Percentiles rank a stretch among this genome's conserved stretches.
phyloP scores from a whole-genome alignment of 2,888 invertebrate genomes.

The Acanthopleura granulata region DNA sequence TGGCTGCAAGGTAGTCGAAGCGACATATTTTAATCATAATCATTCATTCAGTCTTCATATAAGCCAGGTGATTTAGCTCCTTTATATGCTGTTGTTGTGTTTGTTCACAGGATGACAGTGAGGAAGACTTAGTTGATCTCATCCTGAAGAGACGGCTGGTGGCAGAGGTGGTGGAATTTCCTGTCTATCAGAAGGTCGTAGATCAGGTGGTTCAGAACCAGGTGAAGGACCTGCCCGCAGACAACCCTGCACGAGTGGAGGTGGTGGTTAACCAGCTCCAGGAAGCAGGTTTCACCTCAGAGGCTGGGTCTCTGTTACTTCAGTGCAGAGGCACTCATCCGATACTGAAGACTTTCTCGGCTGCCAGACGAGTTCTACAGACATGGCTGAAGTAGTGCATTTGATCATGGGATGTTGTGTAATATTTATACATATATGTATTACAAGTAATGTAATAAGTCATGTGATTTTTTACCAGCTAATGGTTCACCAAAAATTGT shows the following conservation, averaged over 20 bases:
- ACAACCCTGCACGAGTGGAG: conserved; percentile 29
- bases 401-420: no score
- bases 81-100: neutral
- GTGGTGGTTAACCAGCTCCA: conserved; percentile 50
- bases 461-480: no score
- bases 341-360: conserved; percentile 56
- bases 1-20: no score
- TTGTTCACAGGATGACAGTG: conserved; percentile 38
- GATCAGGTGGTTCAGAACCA: conserved; percentile 14
- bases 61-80: no score
- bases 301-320: conserved; percentile 58
- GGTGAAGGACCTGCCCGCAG: conserved; percentile 22
- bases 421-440: no score
- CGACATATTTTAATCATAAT: no score
- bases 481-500: no score
- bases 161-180: conserved; percentile 45
- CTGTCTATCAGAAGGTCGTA: conserved; percentile 48
- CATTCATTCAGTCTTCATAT: no score
- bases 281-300: conserved; percentile 51
- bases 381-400: conserved; percentile 36
- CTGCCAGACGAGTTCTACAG: conserved; percentile 49
- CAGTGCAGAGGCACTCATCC: conserved; percentile 55
- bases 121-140: conserved; percentile 48
- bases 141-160: conserved; percentile 51
- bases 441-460: no score